Conservation (phyloP, 2,113 vertebrate species). For the Chloroceryle aenea region DNA sequence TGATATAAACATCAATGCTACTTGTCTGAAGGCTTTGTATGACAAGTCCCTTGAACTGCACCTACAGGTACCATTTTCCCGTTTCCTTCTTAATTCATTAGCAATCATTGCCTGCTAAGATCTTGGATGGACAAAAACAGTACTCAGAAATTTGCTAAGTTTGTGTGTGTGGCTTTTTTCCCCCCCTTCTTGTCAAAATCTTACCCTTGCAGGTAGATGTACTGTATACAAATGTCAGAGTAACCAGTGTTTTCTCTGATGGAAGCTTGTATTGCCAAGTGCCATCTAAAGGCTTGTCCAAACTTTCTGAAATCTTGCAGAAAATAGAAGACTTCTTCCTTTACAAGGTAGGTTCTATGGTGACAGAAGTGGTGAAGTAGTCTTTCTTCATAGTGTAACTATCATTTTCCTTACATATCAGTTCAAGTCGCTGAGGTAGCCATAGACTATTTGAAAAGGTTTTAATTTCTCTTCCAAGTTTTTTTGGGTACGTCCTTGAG, state of each 20-base stretch:
- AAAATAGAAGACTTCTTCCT: slow-evolving; percentile 83
- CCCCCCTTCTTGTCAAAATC: background rate
- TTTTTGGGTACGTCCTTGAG: background rate
- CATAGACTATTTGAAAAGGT: background rate
- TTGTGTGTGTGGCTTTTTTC: background rate
- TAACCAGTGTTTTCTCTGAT: slow-evolving; percentile 88
- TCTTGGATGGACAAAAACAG: background rate
- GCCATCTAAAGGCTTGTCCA: slow-evolving; percentile 85
- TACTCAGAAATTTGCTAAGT: background rate
- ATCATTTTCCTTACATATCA: background rate
- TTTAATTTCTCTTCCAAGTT: background rate
- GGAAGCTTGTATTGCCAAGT: slow-evolving; percentile 90
- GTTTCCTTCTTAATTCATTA: background rate
- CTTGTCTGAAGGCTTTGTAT: slow-evolving; percentile 84
- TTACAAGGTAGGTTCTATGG: slow-evolving; percentile 77
- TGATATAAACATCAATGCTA: slow-evolving; percentile 89
- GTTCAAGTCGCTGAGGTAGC: background rate
- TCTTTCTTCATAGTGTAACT: background rate
- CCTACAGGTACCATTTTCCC: slow-evolving; percentile 78
- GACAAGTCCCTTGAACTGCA: slow-evolving; percentile 86
- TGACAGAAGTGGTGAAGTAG: background rate
- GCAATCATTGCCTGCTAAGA: background rate
- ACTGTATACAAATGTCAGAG: slow-evolving; percentile 80
- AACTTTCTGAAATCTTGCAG: slow-evolving; percentile 81
- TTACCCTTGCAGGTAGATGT: slow-evolving; percentile 78